Evolutionary conservation across 2,797 vertebrate genomes (phyloP), one percentile per base, ranked within the genome.

Genomic region (Myotis pilosus): DNA sequence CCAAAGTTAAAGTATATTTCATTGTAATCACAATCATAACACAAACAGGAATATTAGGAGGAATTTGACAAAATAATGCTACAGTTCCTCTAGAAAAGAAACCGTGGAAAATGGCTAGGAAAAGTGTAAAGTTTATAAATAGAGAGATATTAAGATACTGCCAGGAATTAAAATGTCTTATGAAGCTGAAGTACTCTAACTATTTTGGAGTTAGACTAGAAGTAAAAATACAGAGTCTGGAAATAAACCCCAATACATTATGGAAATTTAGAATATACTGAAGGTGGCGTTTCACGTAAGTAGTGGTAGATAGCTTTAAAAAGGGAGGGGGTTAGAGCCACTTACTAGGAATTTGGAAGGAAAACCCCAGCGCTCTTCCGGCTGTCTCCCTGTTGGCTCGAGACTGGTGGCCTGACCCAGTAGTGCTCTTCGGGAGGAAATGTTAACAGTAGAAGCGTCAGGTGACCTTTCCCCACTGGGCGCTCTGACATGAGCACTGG

Each of bases 81-180:
- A 60, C 47, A 4, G 5, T 94, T 85, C 60, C 19, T 69, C 41
- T 88, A 68, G 85, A 82, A 85, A 84, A 94, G 6, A 80, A 92
- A 41, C 8, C 28, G n/a, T 36, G 25, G 84, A 55, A 95, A 85
- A 76, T 66, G 86, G 22, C 55, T 66, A 41, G 49, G 17, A 86
- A 91, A 74, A 62, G 16, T 38, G 30, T 71, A 41, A 79, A 64
- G 8, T 13, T 85, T 78, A 19, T 71, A 28, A 64, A 22, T 17
- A 51, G 51, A 30, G 55, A 95, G 30, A 30, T 53, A 51, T 20
- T 71, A 57, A 92, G 41, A 53, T 5, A 51, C 15, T 49, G 57
- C 66, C 79, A 88, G 86, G 57, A 95, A 88, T 82, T 69, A 88
- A 88, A 85, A 55, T 64, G 23, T 55, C 49, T 68, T 68, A 68